phyloP scores from a whole-genome alignment of 2,888 invertebrate genomes.

The Norana najaformis region DNA sequence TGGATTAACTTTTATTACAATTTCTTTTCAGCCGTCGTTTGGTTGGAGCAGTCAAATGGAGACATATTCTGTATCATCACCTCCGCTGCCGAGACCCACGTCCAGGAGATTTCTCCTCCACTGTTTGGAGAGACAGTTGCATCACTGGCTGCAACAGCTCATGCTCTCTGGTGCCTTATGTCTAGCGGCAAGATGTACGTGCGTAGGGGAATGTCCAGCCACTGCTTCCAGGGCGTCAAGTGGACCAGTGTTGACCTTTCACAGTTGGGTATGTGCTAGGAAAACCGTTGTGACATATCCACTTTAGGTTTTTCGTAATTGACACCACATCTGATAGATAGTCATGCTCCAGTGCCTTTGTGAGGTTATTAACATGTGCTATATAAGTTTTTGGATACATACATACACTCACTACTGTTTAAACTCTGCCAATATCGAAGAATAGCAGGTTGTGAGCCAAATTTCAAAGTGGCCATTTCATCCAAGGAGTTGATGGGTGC shows the following conservation, averaged over 20 bases:
- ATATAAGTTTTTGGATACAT: too few species aligned
- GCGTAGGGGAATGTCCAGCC: constrained; percentile 62
- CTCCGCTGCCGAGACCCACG: constrained; percentile 44
- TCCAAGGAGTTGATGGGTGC: too few species aligned
- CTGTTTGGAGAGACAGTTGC: constrained; percentile 38
- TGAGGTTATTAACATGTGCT: too few species aligned
- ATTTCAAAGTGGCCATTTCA: too few species aligned
- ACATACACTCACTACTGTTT: too few species aligned
- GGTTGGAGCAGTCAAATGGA: constrained; percentile 61
- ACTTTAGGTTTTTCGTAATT: background rate
- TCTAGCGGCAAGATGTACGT: constrained; percentile 62
- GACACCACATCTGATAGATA: too few species aligned
- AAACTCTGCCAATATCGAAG: too few species aligned
- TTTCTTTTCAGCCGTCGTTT: constrained; percentile 56
- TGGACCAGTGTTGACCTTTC: constrained; percentile 64
- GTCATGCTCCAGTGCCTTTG: too few species aligned
- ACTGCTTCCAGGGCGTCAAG: constrained; percentile 60
- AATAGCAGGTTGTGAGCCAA: too few species aligned
- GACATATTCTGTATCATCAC: constrained; percentile 61
- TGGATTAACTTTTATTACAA: background rate
- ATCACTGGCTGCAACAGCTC: constrained; percentile 60
- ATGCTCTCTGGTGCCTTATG: constrained; percentile 65
- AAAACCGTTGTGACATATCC: background rate
- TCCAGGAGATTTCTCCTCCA: constrained; percentile 44
- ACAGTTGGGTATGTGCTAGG: constrained; percentile 58